phyloP scores from a whole-genome alignment of 2,113 vertebrate genomes.

The Alexandromys fortis region DNA sequence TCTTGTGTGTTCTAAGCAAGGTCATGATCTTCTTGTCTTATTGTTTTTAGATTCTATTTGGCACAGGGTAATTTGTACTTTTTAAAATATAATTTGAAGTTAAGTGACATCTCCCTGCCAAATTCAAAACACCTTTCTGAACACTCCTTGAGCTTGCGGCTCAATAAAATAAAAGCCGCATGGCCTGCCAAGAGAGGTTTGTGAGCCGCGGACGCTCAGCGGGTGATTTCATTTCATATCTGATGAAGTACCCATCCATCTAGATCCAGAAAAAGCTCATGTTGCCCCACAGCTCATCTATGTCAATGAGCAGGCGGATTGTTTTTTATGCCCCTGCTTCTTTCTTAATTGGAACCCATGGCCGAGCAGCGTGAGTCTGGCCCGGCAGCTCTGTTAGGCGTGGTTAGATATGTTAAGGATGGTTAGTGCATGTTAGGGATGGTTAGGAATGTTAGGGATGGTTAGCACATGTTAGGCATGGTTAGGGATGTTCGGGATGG shows the following conservation, averaged over 20 bases:
- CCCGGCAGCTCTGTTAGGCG: not conserved
- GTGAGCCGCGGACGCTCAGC: not conserved
- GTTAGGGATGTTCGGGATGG: too few species aligned
- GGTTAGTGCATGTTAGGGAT: too few species aligned
- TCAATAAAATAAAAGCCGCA: not conserved
- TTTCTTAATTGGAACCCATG: not conserved
- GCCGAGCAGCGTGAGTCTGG: not conserved
- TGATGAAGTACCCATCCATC: slow-evolving; percentile 26
- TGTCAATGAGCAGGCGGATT: not conserved
- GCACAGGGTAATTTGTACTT: not conserved
- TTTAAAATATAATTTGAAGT: not conserved
- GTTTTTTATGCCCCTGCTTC: not conserved
- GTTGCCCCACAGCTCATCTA: not conserved
- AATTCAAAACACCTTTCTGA: not conserved
- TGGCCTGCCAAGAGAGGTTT: not conserved
- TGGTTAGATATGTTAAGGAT: not conserved
- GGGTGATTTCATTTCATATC: slow-evolving; percentile 54
- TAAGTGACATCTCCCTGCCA: not conserved
- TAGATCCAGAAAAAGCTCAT: slow-evolving; percentile 16
- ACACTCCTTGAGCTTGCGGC: not conserved
- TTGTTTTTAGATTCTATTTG: not conserved
- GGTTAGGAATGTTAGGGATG: too few species aligned
- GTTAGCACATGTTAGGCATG: too few species aligned
- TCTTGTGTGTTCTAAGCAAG: not conserved
- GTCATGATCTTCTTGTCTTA: not conserved